Evolutionary conservation across 2,888 invertebrate genomes (phyloP), one percentile per base, ranked within the genome.

Genomic region (Lottia gigantea): DNA sequence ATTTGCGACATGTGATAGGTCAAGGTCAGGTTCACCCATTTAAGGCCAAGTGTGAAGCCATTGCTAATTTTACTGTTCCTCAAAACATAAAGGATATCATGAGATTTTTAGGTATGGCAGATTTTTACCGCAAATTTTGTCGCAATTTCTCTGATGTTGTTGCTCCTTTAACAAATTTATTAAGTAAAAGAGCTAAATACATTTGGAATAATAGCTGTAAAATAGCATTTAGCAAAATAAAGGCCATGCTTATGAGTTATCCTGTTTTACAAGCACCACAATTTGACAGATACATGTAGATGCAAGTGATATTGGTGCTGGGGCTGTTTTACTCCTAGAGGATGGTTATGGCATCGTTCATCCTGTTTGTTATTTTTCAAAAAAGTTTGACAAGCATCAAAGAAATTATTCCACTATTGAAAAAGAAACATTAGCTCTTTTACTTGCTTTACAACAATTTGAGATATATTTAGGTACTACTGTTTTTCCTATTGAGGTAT

Each of bases 151-250:
- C 71, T 25, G 16, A 15, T 14, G 67, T 75, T 23, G 67, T 70
- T 16, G 65, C 46, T 46, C 73, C 74, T 19, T 45, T 74, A 14
- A 75, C 72, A 15, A 16, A 45, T 19, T 63, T 72, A 19, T 49
- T 70, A 15, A 26, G 69, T 66, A 69, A 76, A 63, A 66, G 64
- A 19, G 45, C 15, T 3, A 67, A 68, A 46, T 86, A 80, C 64
- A 46, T 71, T 11, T 87, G 86, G 85, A 71, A 70, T 6, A 70
- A 73, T 25, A 23, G 71, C 4, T 84, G 83, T 70, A 74, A 84
- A 64, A 47, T 70, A 1, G 80, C 84, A 14, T 85, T 87, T 64
- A 69, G 81, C 11, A 61, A 72, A 11, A 73, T 85, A 62, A 88
- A 87, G 62, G 15, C 63, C 0, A 62, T 76, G 49, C 64, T 80